These are phyloP conservation scores for Leptinotarsa rubiginosa DNA, from an alignment of 2,888 invertebrate genomes.

Conservation along the genomic window DNA sequence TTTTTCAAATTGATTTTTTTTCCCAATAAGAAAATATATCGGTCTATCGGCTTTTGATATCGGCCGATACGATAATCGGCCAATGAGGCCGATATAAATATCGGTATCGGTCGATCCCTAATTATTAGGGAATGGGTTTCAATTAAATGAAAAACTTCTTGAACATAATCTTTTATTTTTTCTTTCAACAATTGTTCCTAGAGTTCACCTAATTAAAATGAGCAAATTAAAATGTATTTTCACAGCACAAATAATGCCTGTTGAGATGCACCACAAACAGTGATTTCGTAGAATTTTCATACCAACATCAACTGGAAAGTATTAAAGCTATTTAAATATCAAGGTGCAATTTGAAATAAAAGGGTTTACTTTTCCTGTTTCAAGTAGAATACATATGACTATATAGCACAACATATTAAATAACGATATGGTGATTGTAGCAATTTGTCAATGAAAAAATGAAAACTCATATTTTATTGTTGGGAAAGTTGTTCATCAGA, in stretches of 20 bases:
- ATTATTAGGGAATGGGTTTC: background rate
- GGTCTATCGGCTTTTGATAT: too few species aligned
- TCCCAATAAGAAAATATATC: too few species aligned
- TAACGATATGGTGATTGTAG: background rate
- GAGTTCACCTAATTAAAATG: slow-evolving; percentile 34
- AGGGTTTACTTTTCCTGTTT: background rate
- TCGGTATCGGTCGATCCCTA: too few species aligned
- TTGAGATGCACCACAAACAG: slow-evolving; percentile 3
- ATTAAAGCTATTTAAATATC: background rate
- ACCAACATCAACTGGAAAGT: background rate
- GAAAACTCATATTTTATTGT: too few species aligned
- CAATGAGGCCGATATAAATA: too few species aligned
- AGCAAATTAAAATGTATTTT: slow-evolving; percentile 34
- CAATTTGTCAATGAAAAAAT: background rate
- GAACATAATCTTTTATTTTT: slow-evolving; percentile 23
- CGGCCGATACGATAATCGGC: too few species aligned
- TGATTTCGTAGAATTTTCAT: background rate
- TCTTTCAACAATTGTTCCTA: slow-evolving; percentile 32
- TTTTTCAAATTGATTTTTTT: too few species aligned
- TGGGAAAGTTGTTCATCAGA: background rate
- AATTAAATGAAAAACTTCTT: slow-evolving; percentile 22
- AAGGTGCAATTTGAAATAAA: background rate
- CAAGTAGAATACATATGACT: background rate
- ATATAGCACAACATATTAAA: background rate
- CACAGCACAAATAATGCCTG: slow-evolving; percentile 35